Evolutionary conservation across 2,888 invertebrate genomes (phyloP).

Genomic region (Lasiommata megera): DNA sequence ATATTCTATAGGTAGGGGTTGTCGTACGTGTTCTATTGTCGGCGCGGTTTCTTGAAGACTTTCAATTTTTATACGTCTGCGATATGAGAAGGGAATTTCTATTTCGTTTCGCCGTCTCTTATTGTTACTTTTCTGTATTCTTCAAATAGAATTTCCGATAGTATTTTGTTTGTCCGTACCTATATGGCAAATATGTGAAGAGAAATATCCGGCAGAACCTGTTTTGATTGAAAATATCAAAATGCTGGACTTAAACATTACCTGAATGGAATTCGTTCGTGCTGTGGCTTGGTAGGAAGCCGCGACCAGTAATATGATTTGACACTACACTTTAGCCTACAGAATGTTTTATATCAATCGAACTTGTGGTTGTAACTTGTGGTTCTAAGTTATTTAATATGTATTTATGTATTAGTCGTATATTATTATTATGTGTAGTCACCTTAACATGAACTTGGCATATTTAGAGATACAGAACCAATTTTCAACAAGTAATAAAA

Average conservation of each 20-base stretch:
- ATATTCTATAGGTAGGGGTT: neutral
- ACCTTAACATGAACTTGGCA: no score
- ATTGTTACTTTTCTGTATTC: slow-evolving; percentile 2
- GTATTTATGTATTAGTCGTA: no score
- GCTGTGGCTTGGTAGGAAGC: no score
- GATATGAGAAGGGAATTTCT: slow-evolving; percentile 1
- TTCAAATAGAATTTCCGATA: slow-evolving; percentile 2
- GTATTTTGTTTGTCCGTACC: neutral
- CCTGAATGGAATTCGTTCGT: no score
- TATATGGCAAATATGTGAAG: neutral
- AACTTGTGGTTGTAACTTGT: no score
- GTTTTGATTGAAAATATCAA: neutral
- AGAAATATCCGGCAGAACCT: neutral
- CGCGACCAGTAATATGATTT: no score
- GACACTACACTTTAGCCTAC: no score
- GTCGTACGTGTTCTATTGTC: neutral
- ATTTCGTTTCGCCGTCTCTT: slow-evolving; percentile 5
- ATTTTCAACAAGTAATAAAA: no score
- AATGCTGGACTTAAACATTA: neutral
- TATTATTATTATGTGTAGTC: no score
- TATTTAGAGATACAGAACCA: no score
- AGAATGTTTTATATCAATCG: no score
- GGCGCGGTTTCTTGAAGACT: neutral
- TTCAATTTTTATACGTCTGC: slow-evolving; percentile 7
- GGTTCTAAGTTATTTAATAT: no score